Evolutionary conservation across 2,888 invertebrate species (phyloP), one percentile per base, ranked within the genome.

Genomic region (Agonopterix heracliana): DNA sequence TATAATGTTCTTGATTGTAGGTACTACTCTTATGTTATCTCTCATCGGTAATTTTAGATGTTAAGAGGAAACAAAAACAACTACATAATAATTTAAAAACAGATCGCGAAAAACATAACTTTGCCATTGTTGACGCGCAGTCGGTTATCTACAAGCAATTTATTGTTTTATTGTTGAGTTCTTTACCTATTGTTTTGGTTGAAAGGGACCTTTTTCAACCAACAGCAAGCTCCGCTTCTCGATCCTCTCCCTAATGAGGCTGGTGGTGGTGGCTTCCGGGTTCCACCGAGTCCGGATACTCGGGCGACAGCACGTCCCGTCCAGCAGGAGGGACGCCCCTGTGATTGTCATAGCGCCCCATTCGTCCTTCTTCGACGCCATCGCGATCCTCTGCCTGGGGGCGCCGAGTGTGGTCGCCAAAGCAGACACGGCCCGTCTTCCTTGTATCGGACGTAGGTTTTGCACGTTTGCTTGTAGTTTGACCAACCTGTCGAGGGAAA

Each of bases 331-430:
- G 14, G 94, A 95, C 58, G 97, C 97, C 3, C 96, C 97, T 1
- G 92, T 98, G 58, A 85, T 97, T 56, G 94, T 94, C 50, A 91
- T 96, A 54, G 97, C 96, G 3, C 98, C 98, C 2, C 98, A 98
- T 78, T 97, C 97, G 40, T 93, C 95, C 51, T 97, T 94, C 91
- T 94, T 96, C 84, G 98, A 98, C 83, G 94, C 95, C 53, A 90
- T 97, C 56, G 92, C 95, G 63, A 94, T 96, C 66, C 93, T 96
- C 52, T 91, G 92, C 70, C 91, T 95, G 59, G 94, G 93, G n/a
- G 95, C 95, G 46, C 95, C 96, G 26, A 94, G 95, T 65, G 94
- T 97, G 72, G 97, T 98, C 61, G 96, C 97, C 55, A 97, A 96
- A 78, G 94, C 93, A 13, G 96, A 96, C 74, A 94, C 95, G 26